Evolutionary conservation across 2,888 invertebrate genomes (phyloP).

Genomic region (Sarcophaga subvicina): DNA sequence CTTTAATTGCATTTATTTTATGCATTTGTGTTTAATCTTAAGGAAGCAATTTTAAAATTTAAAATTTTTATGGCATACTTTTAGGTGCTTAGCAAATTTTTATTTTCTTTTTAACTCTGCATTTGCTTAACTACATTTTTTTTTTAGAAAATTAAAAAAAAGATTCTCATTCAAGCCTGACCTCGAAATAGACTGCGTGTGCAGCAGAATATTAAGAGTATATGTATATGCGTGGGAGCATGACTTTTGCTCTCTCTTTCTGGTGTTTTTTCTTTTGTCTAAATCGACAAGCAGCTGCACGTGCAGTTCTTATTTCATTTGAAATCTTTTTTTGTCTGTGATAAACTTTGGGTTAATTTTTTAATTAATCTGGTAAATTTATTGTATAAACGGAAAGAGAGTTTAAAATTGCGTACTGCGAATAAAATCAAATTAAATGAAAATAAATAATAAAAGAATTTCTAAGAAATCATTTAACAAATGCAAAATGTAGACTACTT

Average conservation of each 20-base stretch:
- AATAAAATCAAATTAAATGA: too few relatives aligned
- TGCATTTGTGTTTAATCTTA: too few relatives aligned
- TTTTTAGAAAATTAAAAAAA: not conserved
- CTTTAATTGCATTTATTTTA: too few relatives aligned
- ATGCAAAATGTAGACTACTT: too few relatives aligned
- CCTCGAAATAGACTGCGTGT: not conserved
- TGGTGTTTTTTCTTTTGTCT: not conserved
- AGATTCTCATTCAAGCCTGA: not conserved
- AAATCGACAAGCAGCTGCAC: not conserved
- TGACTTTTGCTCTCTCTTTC: not conserved
- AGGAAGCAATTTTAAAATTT: too few relatives aligned
- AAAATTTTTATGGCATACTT: too few relatives aligned
- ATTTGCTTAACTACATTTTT: not conserved
- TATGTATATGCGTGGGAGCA: not conserved
- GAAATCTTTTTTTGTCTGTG: not conserved
- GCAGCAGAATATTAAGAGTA: not conserved
- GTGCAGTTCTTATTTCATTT: not conserved
- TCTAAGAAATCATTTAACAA: too few relatives aligned
- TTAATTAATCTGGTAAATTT: not conserved
- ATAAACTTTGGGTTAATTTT: not conserved
- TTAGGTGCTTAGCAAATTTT: too few relatives aligned
- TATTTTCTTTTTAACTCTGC: too few relatives aligned
- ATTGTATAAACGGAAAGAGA: too few relatives aligned
- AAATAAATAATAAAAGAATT: too few relatives aligned
- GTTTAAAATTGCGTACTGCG: too few relatives aligned